Base-by-base conservation (phyloP, 2,888 invertebrate species). In the Metallyticus violacea region DNA sequence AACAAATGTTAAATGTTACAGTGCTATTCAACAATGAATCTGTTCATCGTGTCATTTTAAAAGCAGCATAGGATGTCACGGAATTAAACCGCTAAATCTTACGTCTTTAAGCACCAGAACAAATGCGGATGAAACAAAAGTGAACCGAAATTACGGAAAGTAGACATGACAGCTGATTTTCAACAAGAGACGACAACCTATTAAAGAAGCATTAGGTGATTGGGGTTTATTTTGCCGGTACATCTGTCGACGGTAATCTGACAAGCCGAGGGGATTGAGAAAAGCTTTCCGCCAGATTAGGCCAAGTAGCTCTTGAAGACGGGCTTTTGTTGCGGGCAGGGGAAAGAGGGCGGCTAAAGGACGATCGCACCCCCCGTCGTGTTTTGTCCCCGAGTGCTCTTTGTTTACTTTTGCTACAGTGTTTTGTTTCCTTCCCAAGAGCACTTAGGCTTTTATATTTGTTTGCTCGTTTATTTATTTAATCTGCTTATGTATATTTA, bases 231-330 rank as follows among this genome's bases (percentile, higher is more conserved):
- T n/a, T n/a, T n/a, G 40, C 40, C 15, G 6, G 5, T 29, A 40
- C 40, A 62, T 62, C 40, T 62, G 40, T 62, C 40, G 40, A 15
- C 40, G 15, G 15, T 62, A 62, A 62, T 62, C 40, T 4, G 40
- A 62, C 40, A 62, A 62, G 15, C 40, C 15, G 9, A 22, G 22
- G 40, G 40, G 40, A n/a, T n/a, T n/a, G n/a, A 28, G 26, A 82
- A 76, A 77, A 78, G 27, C 40, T 85, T 85, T 85, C 85, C 85
- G 79, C 85, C 79, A 62, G 85, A 85, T 85, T 85, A 85, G 27
- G 62, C 6, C 26, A 85, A 79, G 85, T 85, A 85, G 29, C 79
- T 82, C 25, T 76, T 76, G 26, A 26, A 82, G 82, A 76, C n/a
- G 25, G 7, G 6, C 81, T 30, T 30, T 30, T n/a, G 22, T 80